Percentiles rank a stretch among this genome's conserved stretches.
Conservation (phyloP, 2,797 vertebrate genomes). For the Chelon auratus region DNA sequence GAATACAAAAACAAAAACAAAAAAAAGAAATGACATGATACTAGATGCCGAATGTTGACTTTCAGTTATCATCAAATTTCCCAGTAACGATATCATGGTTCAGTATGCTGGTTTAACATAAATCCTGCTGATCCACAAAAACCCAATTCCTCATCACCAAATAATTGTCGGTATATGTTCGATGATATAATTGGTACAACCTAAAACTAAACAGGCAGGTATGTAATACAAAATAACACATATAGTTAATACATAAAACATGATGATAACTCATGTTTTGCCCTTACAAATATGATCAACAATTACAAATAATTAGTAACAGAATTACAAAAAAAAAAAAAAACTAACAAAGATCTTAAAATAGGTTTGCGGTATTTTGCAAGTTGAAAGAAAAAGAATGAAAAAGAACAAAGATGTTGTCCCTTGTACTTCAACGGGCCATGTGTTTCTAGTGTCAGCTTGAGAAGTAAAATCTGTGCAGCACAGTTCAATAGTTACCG, state of each 20-base stretch:
- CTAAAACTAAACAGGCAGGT: constrained; percentile 54
- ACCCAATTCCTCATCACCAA: constrained; percentile 53
- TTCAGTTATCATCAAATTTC: constrained; percentile 33
- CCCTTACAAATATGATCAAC: constrained; percentile 71
- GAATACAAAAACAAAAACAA: constrained; percentile 37
- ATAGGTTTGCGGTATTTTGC: constrained; percentile 57
- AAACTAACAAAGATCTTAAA: constrained; percentile 22
- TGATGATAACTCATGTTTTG: constrained; percentile 62
- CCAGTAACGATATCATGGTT: constrained; percentile 42
- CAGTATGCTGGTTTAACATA: constrained; percentile 45
- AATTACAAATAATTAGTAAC: constrained; percentile 76
- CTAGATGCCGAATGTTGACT: constrained; percentile 32
- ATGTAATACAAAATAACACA: constrained; percentile 61
- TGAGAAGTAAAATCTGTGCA: constrained; percentile 58
- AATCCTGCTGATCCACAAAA: constrained; percentile 34
- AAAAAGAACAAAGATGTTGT: constrained; percentile 55
- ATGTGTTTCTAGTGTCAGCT: constrained; percentile 66
- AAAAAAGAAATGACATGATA: not conserved
- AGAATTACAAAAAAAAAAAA: constrained; percentile 70
- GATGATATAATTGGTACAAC: constrained; percentile 67
- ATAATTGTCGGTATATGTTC: constrained; percentile 50
- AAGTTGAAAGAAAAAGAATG: constrained; percentile 29
- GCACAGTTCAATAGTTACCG: constrained; percentile 59
- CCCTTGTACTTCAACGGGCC: constrained; percentile 67
- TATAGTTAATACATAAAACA: constrained; percentile 63